Evolutionary conservation across 2,888 invertebrate genomes (phyloP).

Genomic region (Drosophila tanythrix): DNA sequence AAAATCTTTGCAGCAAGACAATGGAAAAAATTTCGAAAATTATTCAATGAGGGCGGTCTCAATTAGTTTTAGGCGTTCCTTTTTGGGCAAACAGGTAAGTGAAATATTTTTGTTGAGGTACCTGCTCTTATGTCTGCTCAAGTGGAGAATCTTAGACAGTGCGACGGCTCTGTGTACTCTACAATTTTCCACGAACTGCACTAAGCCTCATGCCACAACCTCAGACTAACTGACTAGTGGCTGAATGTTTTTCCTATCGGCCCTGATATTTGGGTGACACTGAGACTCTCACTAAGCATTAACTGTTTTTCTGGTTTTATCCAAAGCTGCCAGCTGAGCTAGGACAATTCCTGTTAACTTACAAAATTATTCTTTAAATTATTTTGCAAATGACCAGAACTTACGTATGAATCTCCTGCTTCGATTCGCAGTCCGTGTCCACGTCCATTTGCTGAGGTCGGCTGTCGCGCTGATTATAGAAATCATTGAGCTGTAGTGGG

Average conservation of each 20-base stretch:
- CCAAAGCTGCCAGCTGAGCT: conserved; percentile 21
- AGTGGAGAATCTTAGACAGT: conserved; percentile 71
- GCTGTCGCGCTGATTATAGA: conserved; percentile 47
- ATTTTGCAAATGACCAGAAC: neutral
- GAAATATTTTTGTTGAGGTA: conserved; percentile 48
- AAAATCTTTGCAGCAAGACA: conserved; percentile 55
- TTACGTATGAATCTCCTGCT: conserved; percentile 23
- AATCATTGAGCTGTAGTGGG: conserved; percentile 65
- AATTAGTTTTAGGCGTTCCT: conserved; percentile 77
- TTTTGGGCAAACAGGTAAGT: conserved; percentile 58
- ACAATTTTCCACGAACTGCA: conserved; percentile 63
- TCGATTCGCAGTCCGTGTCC: conserved; percentile 61
- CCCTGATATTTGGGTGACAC: conserved; percentile 36
- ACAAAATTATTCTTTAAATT: neutral
- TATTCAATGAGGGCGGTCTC: conserved; percentile 82
- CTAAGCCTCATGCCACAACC: conserved; percentile 51
- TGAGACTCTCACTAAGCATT: conserved; percentile 18
- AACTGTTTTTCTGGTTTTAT: conserved; percentile 26
- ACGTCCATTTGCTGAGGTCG: conserved; percentile 32
- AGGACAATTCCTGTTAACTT: neutral
- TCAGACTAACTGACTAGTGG: conserved; percentile 11
- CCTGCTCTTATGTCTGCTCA: conserved; percentile 62
- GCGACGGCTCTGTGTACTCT: conserved; percentile 47
- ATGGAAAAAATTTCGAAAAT: conserved; percentile 60
- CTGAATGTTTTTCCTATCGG: conserved; percentile 10